phyloP scores from a whole-genome alignment of 2,113 vertebrate genomes.

The Etheostoma spectabile region DNA sequence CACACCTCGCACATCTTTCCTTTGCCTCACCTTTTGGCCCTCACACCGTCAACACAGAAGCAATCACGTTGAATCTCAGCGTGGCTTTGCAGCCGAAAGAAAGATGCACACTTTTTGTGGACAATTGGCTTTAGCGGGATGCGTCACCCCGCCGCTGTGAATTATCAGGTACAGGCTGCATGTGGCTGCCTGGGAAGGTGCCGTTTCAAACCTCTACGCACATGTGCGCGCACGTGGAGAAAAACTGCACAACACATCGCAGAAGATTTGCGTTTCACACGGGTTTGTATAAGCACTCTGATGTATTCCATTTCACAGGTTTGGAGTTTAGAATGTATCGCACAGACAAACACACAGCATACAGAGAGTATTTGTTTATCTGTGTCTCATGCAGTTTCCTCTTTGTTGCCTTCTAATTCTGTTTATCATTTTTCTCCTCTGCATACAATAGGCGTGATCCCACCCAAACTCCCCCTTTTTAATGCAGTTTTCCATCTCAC shows the following conservation, averaged over 20 bases:
- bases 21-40: not conserved
- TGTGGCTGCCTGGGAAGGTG: conserved; percentile 32
- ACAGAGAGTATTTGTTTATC: conserved; percentile 53
- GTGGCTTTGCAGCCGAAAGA: conserved; percentile 10
- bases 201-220: conserved; percentile 1
- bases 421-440: conserved; percentile 56
- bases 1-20: conserved; percentile 6
- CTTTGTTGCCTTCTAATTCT: conserved; percentile 56
- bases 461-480: conserved; percentile 32
- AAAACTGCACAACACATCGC: conserved; percentile 39
- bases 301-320: conserved; percentile 62
- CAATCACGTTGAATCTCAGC: conserved; percentile 16
- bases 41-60: conserved; percentile 23
- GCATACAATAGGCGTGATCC: conserved; percentile 27
- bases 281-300: conserved; percentile 64
- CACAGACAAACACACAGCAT: conserved; percentile 27
- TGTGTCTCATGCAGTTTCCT: conserved; percentile 42
- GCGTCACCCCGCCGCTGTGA: not conserved
- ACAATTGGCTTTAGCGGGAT: conserved; percentile 33
- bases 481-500: conserved; percentile 61
- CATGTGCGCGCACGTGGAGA: not conserved
- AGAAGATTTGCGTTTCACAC: conserved; percentile 64
- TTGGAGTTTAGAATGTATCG: conserved; percentile 33
- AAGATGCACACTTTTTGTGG: conserved; percentile 33
- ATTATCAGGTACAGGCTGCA: conserved; percentile 52